A percentile compares a stretch with the other conserved stretches of the same genome.
phyloP scores from a whole-genome alignment of 2,888 invertebrate species.

The Cataglyphis livida region DNA sequence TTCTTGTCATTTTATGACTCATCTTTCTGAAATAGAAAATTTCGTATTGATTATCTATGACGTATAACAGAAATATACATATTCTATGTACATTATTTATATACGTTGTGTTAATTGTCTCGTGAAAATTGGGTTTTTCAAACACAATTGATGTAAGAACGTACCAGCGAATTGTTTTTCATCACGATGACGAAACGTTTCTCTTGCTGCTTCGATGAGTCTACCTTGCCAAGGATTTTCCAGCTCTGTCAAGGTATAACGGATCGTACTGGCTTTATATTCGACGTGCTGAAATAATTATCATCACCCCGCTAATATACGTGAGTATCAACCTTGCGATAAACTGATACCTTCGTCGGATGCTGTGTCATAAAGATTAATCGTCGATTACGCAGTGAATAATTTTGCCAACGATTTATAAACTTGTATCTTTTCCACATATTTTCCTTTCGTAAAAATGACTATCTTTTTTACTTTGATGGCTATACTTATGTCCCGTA shows the following conservation, averaged over 20 bases:
- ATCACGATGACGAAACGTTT: slow-evolving; percentile 22
- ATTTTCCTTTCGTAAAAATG: neutral
- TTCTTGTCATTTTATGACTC: neutral
- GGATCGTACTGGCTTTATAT: slow-evolving; percentile 72
- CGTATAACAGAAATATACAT: neutral
- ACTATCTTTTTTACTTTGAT: neutral
- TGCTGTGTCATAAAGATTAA: slow-evolving; percentile 12
- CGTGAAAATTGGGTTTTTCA: slow-evolving; percentile 24
- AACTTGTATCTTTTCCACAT: neutral
- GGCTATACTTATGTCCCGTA: neutral
- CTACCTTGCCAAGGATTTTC: slow-evolving; percentile 62
- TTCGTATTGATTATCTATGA: neutral
- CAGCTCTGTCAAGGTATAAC: slow-evolving; percentile 72
- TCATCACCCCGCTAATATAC: slow-evolving; percentile 70
- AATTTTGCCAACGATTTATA: neutral
- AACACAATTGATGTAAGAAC: slow-evolving; percentile 17
- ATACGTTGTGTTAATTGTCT: slow-evolving; percentile 20
- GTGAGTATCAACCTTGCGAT: slow-evolving; percentile 74
- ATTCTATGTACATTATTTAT: slow-evolving; percentile 12
- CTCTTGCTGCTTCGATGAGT: slow-evolving; percentile 22
- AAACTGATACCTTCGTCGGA: slow-evolving; percentile 53
- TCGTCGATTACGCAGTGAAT: slow-evolving; percentile 6
- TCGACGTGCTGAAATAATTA: slow-evolving; percentile 73
- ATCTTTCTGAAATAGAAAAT: slow-evolving; percentile 2
- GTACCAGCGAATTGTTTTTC: slow-evolving; percentile 27